These are phyloP conservation scores for Atta colombica DNA, from an alignment of 1,140 invertebrate species.

Conservation along the genomic window DNA sequence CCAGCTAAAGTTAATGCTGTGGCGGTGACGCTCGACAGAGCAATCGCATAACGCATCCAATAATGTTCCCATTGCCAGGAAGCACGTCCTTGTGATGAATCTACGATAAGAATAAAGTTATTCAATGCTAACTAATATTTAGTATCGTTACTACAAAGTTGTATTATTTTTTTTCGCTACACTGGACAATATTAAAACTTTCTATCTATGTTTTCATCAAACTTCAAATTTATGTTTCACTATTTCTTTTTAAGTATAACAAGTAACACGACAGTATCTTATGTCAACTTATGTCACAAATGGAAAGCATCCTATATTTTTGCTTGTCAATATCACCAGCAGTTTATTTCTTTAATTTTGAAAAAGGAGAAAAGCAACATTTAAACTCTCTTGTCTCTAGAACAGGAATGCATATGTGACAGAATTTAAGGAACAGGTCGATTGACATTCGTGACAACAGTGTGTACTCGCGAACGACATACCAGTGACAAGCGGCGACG, in stretches of 20 bases:
- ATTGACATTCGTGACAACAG: background rate
- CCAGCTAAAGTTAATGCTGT: slow-evolving; percentile 82
- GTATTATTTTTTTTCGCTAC: too few species aligned
- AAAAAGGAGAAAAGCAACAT: background rate
- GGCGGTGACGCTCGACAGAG: slow-evolving; percentile 78
- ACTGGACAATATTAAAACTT: too few species aligned
- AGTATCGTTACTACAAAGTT: background rate
- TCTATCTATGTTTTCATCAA: too few species aligned
- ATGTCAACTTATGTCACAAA: too few species aligned
- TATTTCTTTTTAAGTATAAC: too few species aligned
- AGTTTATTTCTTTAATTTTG: background rate
- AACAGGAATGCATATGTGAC: background rate
- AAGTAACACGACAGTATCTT: too few species aligned
- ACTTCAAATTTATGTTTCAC: too few species aligned
- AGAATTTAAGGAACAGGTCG: background rate
- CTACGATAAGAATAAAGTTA: slow-evolving; percentile 66
- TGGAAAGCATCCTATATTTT: background rate
- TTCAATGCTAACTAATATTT: slow-evolving; percentile 27
- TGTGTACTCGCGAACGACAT: slow-evolving; percentile 6
- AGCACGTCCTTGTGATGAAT: slow-evolving; percentile 58
- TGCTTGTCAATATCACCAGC: background rate
- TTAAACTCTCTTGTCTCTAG: too few species aligned
- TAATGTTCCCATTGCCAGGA: slow-evolving; percentile 80
- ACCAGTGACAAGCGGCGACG: slow-evolving; percentile 75
- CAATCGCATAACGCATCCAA: slow-evolving; percentile 80